Evolutionary conservation across 2,113 vertebrate species (phyloP).

Genomic region (Drymodes brunneopygia): DNA sequence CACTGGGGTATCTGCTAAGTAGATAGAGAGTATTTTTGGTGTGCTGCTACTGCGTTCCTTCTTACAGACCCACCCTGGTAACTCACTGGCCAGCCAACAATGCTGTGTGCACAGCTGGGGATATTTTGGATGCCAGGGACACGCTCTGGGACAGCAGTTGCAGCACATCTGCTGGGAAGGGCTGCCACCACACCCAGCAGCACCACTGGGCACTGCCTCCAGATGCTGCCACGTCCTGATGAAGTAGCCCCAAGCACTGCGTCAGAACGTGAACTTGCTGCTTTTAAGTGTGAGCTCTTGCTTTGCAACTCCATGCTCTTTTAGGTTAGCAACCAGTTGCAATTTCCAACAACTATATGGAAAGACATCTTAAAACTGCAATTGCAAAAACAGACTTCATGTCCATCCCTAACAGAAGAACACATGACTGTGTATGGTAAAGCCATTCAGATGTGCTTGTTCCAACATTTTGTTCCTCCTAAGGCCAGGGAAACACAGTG

Average conservation of each 20-base stretch:
- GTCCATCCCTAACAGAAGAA: neutral
- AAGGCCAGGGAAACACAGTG: neutral
- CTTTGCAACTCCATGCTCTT: neutral
- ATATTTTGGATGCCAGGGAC: neutral
- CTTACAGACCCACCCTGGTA: neutral
- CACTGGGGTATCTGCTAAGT: neutral
- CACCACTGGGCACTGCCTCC: neutral
- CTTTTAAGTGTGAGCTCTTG: neutral
- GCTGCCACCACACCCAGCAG: neutral
- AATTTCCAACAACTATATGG: neutral
- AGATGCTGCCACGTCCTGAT: neutral
- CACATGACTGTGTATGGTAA: neutral
- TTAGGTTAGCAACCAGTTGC: neutral
- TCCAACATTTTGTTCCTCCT: neutral
- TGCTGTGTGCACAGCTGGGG: accelerated
- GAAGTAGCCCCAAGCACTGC: neutral
- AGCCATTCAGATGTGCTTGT: accelerated
- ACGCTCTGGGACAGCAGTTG: neutral
- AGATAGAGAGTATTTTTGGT: neutral
- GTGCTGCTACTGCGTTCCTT: neutral
- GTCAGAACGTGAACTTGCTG: neutral
- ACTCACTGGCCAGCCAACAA: neutral
- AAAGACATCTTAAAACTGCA: neutral
- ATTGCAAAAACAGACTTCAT: neutral
- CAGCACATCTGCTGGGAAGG: neutral